phyloP scores from a whole-genome alignment of 23 tunicate genomes.

The Ascidia mentula region DNA sequence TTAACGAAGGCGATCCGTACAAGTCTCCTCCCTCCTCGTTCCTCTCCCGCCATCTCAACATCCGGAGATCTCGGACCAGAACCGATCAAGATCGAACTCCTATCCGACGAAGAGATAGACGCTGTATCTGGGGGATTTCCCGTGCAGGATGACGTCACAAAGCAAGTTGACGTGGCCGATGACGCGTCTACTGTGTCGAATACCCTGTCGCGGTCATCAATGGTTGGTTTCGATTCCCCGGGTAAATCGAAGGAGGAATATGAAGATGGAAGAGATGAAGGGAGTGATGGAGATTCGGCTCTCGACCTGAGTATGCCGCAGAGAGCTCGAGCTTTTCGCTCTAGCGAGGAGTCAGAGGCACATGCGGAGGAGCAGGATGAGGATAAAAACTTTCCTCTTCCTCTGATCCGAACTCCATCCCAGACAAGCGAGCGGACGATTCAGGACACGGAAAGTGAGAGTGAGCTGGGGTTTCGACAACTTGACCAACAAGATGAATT shows the following conservation, averaged over 20 bases:
- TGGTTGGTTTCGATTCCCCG: not conserved
- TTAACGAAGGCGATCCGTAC: not conserved
- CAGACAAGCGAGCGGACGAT: not conserved
- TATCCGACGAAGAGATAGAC: slow-evolving; percentile 12
- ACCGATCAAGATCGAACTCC: slow-evolving; percentile 6
- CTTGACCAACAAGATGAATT: not conserved
- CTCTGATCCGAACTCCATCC: not conserved
- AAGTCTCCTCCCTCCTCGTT: not conserved
- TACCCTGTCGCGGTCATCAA: not conserved
- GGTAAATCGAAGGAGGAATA: not conserved
- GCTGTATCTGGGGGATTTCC: slow-evolving; percentile 12
- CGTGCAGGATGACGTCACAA: slow-evolving; percentile 4
- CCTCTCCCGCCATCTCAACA: not conserved
- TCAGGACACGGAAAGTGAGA: not conserved
- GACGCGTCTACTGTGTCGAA: not conserved
- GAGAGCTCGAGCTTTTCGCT: slow-evolving; percentile 2
- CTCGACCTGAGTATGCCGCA: slow-evolving; percentile 6
- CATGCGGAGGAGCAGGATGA: not conserved
- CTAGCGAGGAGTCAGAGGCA: slow-evolving; percentile 7
- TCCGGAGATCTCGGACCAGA: slow-evolving; percentile 6
- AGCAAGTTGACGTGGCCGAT: not conserved
- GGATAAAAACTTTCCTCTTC: not conserved
- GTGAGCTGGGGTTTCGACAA: not conserved
- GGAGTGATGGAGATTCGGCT: not conserved
- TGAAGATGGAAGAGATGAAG: not conserved